phyloP scores from a whole-genome alignment of 2,797 vertebrate species.

The Atherinosoma microstoma region DNA sequence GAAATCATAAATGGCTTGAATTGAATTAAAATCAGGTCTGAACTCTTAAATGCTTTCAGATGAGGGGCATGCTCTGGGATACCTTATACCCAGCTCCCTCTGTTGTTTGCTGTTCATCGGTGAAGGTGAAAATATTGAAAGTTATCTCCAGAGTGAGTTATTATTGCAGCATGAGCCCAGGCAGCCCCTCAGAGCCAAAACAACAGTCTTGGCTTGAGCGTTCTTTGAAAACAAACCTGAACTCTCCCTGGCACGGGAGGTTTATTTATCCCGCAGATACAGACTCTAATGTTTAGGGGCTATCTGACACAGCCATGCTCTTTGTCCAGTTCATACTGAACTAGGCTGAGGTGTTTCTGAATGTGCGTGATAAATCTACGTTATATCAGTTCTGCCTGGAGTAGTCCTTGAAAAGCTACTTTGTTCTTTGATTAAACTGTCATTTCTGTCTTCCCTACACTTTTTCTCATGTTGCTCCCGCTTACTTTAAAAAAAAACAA shows the following conservation, averaged over 20 bases:
- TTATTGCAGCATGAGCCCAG: slow-evolving; percentile 70
- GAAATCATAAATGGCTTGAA: slow-evolving; percentile 21
- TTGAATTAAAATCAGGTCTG: slow-evolving; percentile 49
- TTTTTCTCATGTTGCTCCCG: slow-evolving; percentile 22
- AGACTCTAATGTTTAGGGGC: slow-evolving; percentile 42
- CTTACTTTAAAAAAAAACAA: slow-evolving; percentile 16
- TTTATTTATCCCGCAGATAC: slow-evolving; percentile 73
- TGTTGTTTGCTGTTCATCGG: slow-evolving; percentile 61
- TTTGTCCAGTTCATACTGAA: slow-evolving; percentile 46
- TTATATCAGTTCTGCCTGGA: slow-evolving; percentile 56
- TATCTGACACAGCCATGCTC: slow-evolving; percentile 50
- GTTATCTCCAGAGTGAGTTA: slow-evolving; percentile 82
- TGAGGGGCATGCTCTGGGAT: slow-evolving; percentile 3
- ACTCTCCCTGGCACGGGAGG: slow-evolving; percentile 62
- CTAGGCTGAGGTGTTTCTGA: slow-evolving; percentile 42
- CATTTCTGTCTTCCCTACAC: slow-evolving; percentile 13
- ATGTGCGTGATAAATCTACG: slow-evolving; percentile 39
- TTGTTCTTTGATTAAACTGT: slow-evolving; percentile 64
- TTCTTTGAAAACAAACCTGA: slow-evolving; percentile 77
- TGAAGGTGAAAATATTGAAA: slow-evolving; percentile 73
- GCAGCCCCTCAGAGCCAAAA: slow-evolving; percentile 70
- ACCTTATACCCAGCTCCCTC: slow-evolving; percentile 19
- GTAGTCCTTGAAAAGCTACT: slow-evolving; percentile 61
- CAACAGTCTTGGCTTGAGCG: slow-evolving; percentile 63
- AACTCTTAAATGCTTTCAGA: slow-evolving; percentile 40